Evolutionary conservation across 1,140 invertebrate genomes (phyloP).

Genomic region (Apolygus lucorum): DNA sequence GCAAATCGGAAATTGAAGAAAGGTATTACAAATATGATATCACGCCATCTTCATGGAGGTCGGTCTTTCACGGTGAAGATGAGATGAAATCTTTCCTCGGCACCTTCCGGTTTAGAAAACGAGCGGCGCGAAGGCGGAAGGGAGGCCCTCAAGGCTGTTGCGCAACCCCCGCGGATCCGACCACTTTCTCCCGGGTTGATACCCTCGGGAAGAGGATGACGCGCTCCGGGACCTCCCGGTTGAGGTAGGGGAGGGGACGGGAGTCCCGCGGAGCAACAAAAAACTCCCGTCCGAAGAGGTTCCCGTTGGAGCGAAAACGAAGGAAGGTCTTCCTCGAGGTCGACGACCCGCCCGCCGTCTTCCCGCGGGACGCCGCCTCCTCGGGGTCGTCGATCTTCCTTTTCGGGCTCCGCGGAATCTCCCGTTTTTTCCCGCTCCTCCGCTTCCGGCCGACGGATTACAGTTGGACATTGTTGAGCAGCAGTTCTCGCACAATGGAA

Average conservation of each 20-base stretch:
- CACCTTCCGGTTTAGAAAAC: too few species aligned
- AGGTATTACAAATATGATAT: too few species aligned
- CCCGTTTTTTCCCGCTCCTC: too few species aligned
- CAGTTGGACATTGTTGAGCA: too few species aligned
- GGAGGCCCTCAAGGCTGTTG: neutral
- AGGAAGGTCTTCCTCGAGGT: neutral
- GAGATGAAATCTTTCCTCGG: neutral
- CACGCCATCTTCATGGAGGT: too few species aligned
- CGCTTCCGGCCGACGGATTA: too few species aligned
- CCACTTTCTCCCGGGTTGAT: neutral
- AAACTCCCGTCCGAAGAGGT: neutral
- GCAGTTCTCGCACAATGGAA: too few species aligned
- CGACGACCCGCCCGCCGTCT: neutral
- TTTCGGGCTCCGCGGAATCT: too few species aligned
- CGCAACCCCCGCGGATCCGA: neutral
- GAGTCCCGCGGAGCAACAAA: neutral
- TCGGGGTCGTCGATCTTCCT: neutral
- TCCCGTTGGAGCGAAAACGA: neutral
- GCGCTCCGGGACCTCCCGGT: too few species aligned
- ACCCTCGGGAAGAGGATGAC: too few species aligned
- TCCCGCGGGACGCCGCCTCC: neutral
- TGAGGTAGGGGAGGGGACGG: too few species aligned
- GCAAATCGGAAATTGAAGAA: too few species aligned
- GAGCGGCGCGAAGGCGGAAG: slow-evolving; percentile 12
- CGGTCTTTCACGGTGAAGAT: slow-evolving; percentile 16